These are phyloP conservation scores for Andrena cerasifolii DNA, from an alignment of 1,140 invertebrate genomes.

Conservation along the genomic window DNA sequence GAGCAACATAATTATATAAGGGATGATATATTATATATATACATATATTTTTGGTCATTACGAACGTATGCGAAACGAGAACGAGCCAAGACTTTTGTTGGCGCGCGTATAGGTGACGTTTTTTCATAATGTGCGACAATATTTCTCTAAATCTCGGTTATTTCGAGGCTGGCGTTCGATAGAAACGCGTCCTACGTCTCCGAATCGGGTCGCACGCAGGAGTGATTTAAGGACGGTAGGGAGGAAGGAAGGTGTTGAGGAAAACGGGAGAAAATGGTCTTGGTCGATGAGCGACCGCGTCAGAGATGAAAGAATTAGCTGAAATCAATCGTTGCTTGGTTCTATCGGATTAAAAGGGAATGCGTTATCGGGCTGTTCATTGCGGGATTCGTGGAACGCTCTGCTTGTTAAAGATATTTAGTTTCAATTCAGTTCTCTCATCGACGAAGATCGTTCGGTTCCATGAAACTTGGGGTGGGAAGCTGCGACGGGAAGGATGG, in stretches of 20 bases:
- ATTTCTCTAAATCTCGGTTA: constrained; percentile 79
- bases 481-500: not conserved
- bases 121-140: constrained; percentile 81
- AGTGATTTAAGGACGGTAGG: constrained; percentile 19
- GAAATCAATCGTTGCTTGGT: too few species aligned
- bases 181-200: constrained; percentile 51
- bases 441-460: constrained; percentile 35
- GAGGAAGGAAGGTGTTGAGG: not conserved
- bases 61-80: constrained; percentile 75
- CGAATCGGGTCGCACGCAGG: constrained; percentile 16
- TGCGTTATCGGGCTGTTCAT: too few species aligned
- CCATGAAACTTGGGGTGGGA: constrained; percentile 21
- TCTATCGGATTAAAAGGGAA: too few species aligned
- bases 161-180: constrained; percentile 69
- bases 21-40: constrained; percentile 80
- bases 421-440: constrained; percentile 20
- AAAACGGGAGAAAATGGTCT: not conserved
- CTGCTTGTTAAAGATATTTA: not conserved
- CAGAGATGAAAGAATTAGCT: not conserved
- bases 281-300: constrained; percentile 1
- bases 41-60: constrained; percentile 83
- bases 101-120: constrained; percentile 73
- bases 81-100: constrained; percentile 78
- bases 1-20: constrained; percentile 79
- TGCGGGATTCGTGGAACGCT: not conserved